Evolutionary conservation across 1,140 invertebrate genomes (phyloP).

Genomic region (Orius insidiosus): DNA sequence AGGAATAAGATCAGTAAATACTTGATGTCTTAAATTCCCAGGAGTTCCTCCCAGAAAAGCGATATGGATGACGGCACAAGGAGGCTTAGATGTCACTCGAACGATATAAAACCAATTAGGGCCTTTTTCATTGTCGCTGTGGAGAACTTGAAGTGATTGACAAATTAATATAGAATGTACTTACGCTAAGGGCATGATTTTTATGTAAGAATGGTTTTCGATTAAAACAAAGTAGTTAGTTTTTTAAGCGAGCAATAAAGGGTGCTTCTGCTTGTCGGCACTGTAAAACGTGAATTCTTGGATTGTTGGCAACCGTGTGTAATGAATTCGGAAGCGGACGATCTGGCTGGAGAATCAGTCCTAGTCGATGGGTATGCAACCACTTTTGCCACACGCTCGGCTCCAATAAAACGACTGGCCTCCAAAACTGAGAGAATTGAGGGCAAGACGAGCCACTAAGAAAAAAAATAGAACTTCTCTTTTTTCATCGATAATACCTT

Average conservation of each 20-base stretch:
- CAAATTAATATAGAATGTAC: conserved; percentile 12
- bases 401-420: conserved; percentile 50
- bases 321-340: conserved; percentile 47
- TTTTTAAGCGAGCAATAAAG: conserved; percentile 46
- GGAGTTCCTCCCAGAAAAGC: conserved; percentile 60
- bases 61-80: conserved; percentile 56
- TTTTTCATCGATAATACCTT: conserved; percentile 25
- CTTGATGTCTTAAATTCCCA: conserved; percentile 39
- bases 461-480: conserved; percentile 6
- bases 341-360: conserved; percentile 56
- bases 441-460: conserved; percentile 39
- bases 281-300: conserved; percentile 46
- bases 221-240: conserved; percentile 54
- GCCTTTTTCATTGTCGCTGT: conserved; percentile 41
- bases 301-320: conserved; percentile 42
- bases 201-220: conserved; percentile 64
- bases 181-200: conserved; percentile 35
- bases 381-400: conserved; percentile 53
- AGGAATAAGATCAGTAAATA: too few relatives aligned
- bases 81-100: conserved; percentile 50
- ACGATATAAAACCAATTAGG: conserved; percentile 58
- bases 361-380: conserved; percentile 60
- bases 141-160: conserved; percentile 1
- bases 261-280: conserved; percentile 51
- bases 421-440: conserved; percentile 60